Conservation (phyloP, 2,113 vertebrate genomes). For the Podocnemis expansa region DNA sequence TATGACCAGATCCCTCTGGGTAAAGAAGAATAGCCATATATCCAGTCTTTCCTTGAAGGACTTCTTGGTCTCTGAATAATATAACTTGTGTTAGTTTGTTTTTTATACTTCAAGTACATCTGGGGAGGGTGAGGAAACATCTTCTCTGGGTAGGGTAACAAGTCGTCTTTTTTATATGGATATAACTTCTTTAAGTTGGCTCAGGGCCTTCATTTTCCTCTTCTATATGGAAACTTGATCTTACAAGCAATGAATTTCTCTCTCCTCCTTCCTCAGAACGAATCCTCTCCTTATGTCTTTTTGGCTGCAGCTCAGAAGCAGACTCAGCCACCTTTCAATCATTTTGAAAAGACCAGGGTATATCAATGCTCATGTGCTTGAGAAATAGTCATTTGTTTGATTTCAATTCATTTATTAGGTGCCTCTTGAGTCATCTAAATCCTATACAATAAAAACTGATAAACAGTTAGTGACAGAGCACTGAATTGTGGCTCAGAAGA, state of each 20-base stretch:
- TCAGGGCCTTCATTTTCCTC: neutral
- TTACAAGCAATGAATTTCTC: neutral
- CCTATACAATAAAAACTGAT: neutral
- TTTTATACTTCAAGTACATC: fast-evolving
- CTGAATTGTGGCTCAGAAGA: neutral
- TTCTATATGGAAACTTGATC: neutral
- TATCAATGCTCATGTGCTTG: fast-evolving
- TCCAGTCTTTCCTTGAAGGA: neutral
- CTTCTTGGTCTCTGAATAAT: neutral
- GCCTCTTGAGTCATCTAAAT: neutral
- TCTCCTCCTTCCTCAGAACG: neutral
- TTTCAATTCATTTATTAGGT: neutral
- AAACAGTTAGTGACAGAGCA: neutral
- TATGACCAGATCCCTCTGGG: fast-evolving
- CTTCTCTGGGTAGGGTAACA: neutral
- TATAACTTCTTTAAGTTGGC: neutral
- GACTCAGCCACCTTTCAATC: neutral
- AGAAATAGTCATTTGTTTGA: fast-evolving
- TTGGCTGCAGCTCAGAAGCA: neutral
- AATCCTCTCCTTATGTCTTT: fast-evolving
- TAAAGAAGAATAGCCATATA: neutral
- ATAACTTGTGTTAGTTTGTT: no score
- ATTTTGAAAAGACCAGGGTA: fast-evolving
- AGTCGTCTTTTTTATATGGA: neutral
- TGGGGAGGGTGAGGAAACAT: neutral